Evolutionary conservation across 2,797 vertebrate species (phyloP), one percentile per base, ranked within the genome.

Genomic region (Allobates femoralis): DNA sequence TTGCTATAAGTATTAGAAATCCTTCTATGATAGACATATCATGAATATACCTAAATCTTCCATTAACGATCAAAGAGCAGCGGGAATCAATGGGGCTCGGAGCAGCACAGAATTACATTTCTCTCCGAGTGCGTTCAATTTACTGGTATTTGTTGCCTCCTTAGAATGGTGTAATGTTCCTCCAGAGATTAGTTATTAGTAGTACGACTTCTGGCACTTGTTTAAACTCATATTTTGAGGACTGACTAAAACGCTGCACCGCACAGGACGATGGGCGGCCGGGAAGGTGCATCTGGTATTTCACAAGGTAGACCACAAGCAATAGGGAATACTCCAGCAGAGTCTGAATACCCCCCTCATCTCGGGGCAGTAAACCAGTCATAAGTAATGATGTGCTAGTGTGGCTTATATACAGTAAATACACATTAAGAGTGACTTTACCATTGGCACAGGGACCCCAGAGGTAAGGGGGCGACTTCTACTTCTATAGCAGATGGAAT

Each of bases 141-240:
- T 79, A 15, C 12, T n/a, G 2, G 23, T 75, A 37, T 75, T 67
- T 86, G 79, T 56, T 74, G 79, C 73, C 71, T 51, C 37, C 60
- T 66, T 76, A 32, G 51, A 81, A 58, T 30, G 58, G 79, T 77
- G 19, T 82, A 82, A 82, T 81, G 60, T 41, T n/a, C 50, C 71
- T 75, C 58, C 34, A 55, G 69, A 82, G 85, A 86, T 82, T 75
- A 56, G 82, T 86, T 86, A 81, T 82, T 55, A 82, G 15, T 53
- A 56, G 41, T 21, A 56, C 34, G 37, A 79, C 14, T 79, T 69
- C 30, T 34, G n/a, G 30, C 34, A 71, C 76, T 85, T 46, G 23
- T 60, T n/a, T 46, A 37, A 11, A 18, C 34, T 79, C 12, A 62
- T 71, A 58, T 79, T 56, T 32, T 58, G 66, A n/a, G 21, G 50